Conservation (phyloP, 2,113 vertebrate genomes). For the Phainopepla nitens region DNA sequence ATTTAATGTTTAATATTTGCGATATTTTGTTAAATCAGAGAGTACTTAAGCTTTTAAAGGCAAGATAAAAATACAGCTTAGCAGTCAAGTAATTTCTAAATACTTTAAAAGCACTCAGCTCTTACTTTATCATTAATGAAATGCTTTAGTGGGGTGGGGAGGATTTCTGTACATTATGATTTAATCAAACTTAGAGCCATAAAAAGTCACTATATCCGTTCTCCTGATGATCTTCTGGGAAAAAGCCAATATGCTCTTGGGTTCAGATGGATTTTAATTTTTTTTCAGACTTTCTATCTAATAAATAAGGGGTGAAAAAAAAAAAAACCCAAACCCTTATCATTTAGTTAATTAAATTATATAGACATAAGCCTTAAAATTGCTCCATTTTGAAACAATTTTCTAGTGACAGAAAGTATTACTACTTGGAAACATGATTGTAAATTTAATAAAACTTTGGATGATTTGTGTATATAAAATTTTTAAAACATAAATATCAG, state of each 20-base stretch:
- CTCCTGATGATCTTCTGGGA: not conserved
- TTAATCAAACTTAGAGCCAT: constrained; percentile 23
- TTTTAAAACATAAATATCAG: not conserved
- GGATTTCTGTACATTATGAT: not conserved
- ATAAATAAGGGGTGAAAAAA: constrained; percentile 2
- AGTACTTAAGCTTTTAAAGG: not conserved
- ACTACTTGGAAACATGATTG: not conserved
- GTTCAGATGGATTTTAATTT: constrained; percentile 28
- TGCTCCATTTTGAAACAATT: not conserved
- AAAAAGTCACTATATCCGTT: not conserved
- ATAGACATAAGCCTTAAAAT: not conserved
- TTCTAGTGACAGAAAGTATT: not conserved
- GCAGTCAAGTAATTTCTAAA: not conserved
- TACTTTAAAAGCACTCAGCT: not conserved
- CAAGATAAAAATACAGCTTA: not conserved
- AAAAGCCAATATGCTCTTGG: constrained; percentile 19
- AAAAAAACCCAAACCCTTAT: not conserved
- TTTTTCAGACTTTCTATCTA: not conserved
- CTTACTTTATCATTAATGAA: constrained; percentile 13
- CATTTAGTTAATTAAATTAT: constrained; percentile 14
- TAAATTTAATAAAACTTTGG: not conserved
- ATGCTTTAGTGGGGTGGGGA: not conserved
- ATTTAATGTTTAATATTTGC: not conserved
- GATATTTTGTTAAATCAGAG: not conserved
- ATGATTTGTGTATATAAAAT: not conserved